Evolutionary conservation across 64 coral and sea anemone species (phyloP).

Genomic region (Montipora sp.): DNA sequence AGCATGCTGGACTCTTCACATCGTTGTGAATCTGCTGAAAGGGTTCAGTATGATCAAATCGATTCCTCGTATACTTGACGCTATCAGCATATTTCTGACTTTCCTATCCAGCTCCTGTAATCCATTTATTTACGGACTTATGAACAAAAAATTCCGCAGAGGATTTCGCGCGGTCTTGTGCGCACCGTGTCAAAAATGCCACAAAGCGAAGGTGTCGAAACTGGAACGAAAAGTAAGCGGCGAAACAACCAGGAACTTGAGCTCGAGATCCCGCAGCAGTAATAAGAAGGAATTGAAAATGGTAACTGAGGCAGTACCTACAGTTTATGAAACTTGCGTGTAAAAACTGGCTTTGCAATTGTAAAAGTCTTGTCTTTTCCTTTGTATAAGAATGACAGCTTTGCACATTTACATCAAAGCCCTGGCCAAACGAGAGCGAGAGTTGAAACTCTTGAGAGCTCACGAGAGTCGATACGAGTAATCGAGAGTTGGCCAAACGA

Average conservation of each 20-base stretch:
- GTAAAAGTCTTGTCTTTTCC: not conserved
- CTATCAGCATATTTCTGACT: constrained; percentile 64
- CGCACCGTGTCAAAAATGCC: constrained; percentile 63
- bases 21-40: constrained; percentile 69
- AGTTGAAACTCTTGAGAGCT: too few species aligned
- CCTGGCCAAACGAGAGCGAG: too few species aligned
- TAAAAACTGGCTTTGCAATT: not conserved
- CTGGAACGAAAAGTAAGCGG: constrained; percentile 57
- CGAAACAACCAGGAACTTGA: constrained; percentile 41
- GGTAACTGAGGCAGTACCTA: not conserved
- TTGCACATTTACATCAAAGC: too few species aligned
- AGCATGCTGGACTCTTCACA: constrained; percentile 87
- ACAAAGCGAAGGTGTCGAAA: not conserved
- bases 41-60: constrained; percentile 72
- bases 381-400: too few species aligned
- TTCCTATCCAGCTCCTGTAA: constrained; percentile 85
- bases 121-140: constrained; percentile 84
- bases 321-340: constrained; percentile 30
- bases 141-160: constrained; percentile 90
- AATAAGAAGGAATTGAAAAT: constrained; percentile 27
- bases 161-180: constrained; percentile 83
- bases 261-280: constrained; percentile 26
- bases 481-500: too few species aligned
- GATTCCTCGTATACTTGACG: constrained; percentile 76
- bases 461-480: too few species aligned